These are phyloP conservation scores for Hyles lineata DNA, from an alignment of 2,888 invertebrate genomes.

Conservation along the genomic window DNA sequence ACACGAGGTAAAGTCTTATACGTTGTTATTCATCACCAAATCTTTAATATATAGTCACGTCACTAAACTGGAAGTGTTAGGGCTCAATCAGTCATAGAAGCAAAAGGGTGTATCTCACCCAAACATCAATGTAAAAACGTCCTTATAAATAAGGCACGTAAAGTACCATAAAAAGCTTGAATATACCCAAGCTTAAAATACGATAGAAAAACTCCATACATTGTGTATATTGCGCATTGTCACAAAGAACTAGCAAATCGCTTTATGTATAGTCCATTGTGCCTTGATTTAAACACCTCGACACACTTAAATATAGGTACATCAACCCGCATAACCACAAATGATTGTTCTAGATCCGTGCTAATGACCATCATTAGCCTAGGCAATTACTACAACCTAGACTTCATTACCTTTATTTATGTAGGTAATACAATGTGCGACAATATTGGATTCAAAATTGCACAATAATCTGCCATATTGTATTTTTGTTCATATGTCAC, in stretches of 20 bases:
- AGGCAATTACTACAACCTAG: not conserved
- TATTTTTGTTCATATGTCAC: not conserved
- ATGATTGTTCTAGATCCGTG: conserved; percentile 6
- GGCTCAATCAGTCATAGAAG: too few species aligned
- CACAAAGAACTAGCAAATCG: not conserved
- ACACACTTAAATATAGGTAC: not conserved
- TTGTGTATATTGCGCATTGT: too few species aligned
- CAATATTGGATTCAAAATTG: not conserved
- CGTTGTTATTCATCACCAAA: too few species aligned
- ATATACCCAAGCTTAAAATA: not conserved
- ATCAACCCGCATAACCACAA: not conserved
- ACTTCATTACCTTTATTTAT: too few species aligned
- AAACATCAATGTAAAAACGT: not conserved
- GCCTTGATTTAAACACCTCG: not conserved
- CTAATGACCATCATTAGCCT: conserved; percentile 3
- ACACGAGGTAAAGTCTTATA: too few species aligned
- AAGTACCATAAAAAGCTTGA: not conserved
- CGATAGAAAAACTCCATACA: too few species aligned
- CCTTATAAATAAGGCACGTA: not conserved
- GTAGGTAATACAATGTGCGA: not conserved
- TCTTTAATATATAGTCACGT: too few species aligned
- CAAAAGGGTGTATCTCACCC: not conserved
- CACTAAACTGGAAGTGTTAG: too few species aligned
- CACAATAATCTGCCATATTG: not conserved
- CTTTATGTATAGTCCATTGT: not conserved